Percentiles rank a stretch among this genome's conserved stretches.
Conservation (phyloP, 2,113 vertebrate genomes). For the Phalacrocorax pelagicus region DNA sequence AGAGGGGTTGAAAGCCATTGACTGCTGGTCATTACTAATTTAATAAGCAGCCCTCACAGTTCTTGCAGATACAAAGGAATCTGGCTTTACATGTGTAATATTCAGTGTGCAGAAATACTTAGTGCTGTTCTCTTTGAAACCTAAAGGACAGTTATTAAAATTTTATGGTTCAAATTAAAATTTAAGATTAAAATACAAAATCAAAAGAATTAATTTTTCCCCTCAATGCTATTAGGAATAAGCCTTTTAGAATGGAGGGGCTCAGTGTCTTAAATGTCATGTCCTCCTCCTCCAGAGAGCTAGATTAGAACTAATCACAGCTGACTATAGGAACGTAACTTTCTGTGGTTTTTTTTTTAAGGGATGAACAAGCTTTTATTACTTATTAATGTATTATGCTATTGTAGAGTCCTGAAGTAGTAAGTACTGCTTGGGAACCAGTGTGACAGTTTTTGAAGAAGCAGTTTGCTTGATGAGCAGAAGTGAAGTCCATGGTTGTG, state of each 20-base stretch:
- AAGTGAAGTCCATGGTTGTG: neutral
- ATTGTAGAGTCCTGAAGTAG: slow-evolving; percentile 8
- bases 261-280: slow-evolving; percentile 68
- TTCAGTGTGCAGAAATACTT: slow-evolving; percentile 69
- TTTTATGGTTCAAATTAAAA: slow-evolving; percentile 82
- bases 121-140: slow-evolving; percentile 77
- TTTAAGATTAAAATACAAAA: slow-evolving; percentile 82
- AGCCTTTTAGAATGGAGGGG: slow-evolving; percentile 75
- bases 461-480: neutral
- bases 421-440: slow-evolving; percentile 40
- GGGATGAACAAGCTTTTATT: slow-evolving; percentile 52
- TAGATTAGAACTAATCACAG: slow-evolving; percentile 70
- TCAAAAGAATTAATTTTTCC: slow-evolving; percentile 72
- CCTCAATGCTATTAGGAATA: slow-evolving; percentile 70
- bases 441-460: neutral
- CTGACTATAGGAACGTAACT: slow-evolving; percentile 45
- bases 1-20: slow-evolving; percentile 52
- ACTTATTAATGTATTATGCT: slow-evolving; percentile 62
- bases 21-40: slow-evolving; percentile 78
- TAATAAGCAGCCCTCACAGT: slow-evolving; percentile 72
- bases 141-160: slow-evolving; percentile 79
- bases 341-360: neutral
- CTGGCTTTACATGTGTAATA: slow-evolving; percentile 78
- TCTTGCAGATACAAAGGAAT: slow-evolving; percentile 70
- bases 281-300: slow-evolving; percentile 63